Evolutionary conservation across 2,797 vertebrate species (phyloP), one percentile per base, ranked within the genome.

Genomic region (Propithecus perrieri): DNA sequence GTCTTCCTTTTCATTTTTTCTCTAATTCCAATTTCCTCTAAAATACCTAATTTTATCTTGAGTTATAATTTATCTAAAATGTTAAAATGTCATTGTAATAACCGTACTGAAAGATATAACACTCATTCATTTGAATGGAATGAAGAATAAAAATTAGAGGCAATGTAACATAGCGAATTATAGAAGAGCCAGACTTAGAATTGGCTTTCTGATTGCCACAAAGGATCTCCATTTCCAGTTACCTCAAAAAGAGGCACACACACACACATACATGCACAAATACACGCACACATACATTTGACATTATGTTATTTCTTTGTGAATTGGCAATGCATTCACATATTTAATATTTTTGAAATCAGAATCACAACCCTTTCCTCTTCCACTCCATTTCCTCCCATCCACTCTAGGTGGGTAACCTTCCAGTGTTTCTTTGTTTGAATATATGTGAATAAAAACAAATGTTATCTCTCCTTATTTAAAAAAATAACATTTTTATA

Each of bases 121-220:
- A 75, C 43, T 81, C 46, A 74, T 93, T 78, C 93, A 76, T 88
- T 93, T 80, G 89, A 41, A 83, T 95, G 61, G 59, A 55, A 81
- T 87, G 24, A 30, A 78, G 22, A 81, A 28, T 91, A 78, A 69
- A 91, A 91, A 48, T 80, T 74, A 71, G 22, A 75, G 24, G 13
- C 35, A 93, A 43, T 75, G n/a, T n/a, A 79, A 33, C 46, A 22
- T 38, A 79, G 24, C n/a, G 84, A 55, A 55, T 80, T 65, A 4
- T 38, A 91, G 53, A 86, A 65, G 26, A 92, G 5, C 30, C 18
- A 87, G 41, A 7, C 46, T 91, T 91, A 85, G 24, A 95, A 67
- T 10, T 41, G 53, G 57, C 80, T 71, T 55, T 5, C n/a, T 74
- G 28, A n/a, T 67, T 83, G 20, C 10, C n/a, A 88, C n/a, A 43